phyloP scores from a whole-genome alignment of 2,797 vertebrate genomes.

The Aratinga solstitialis region DNA sequence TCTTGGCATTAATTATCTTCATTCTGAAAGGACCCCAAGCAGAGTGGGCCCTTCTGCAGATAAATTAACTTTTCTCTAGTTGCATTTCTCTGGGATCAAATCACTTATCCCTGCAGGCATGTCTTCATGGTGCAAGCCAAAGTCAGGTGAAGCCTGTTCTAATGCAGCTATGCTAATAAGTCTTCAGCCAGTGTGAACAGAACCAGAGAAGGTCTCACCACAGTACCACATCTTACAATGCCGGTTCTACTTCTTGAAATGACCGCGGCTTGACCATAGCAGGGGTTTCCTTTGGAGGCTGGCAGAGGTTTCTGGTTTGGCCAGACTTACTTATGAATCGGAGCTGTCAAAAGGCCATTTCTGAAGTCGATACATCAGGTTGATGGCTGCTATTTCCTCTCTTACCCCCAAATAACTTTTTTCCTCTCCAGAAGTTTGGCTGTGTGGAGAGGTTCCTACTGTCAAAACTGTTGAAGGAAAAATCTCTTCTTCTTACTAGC shows the following conservation, averaged over 20 bases:
- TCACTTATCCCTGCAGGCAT: neutral
- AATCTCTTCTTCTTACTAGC: neutral
- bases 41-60: neutral
- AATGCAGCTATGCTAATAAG: fast-evolving
- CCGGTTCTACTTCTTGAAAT: neutral
- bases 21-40: neutral
- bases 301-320: neutral
- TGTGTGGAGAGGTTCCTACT: neutral
- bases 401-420: neutral
- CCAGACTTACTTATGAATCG: neutral
- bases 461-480: neutral
- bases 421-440: neutral
- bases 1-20: neutral
- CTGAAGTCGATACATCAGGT: neutral
- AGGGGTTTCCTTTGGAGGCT: neutral
- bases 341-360: neutral
- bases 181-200: neutral
- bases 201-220: neutral
- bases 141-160: neutral
- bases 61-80: neutral
- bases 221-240: neutral
- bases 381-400: neutral
- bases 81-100: neutral
- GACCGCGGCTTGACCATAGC: neutral
- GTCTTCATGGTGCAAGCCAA: neutral